These are phyloP conservation scores for Galleria mellonella DNA, from an alignment of 1,140 invertebrate genomes.

Conservation along the genomic window DNA sequence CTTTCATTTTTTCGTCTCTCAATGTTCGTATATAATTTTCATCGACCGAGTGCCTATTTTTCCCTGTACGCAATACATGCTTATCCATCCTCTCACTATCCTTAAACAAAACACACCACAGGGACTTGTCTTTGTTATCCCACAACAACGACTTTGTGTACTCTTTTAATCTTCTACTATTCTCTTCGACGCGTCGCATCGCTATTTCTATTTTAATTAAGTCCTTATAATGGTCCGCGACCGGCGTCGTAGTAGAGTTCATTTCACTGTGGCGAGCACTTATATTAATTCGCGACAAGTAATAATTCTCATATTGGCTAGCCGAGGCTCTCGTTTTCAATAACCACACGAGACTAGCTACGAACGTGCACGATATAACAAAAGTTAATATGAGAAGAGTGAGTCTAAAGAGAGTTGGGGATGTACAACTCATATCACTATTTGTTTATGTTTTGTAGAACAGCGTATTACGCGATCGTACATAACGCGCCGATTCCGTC, in stretches of 20 bases:
- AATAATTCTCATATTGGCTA: constrained; percentile 69
- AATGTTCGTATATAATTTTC: constrained; percentile 54
- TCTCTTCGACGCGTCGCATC: constrained; percentile 69
- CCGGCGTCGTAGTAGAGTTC: constrained; percentile 40
- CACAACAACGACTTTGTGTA: constrained; percentile 69
- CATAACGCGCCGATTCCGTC: constrained; percentile 50
- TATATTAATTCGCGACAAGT: constrained; percentile 73
- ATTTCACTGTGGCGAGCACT: constrained; percentile 40
- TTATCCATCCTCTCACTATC: constrained; percentile 57
- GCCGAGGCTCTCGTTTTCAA: constrained; percentile 42
- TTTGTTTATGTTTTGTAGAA: constrained; percentile 59
- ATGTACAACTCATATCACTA: constrained; percentile 71
- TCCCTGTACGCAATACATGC: constrained; percentile 18
- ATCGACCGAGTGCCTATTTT: constrained; percentile 46
- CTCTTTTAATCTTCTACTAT: constrained; percentile 68
- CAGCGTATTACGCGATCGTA: constrained; percentile 41
- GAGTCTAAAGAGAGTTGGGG: constrained; percentile 55
- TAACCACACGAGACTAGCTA: constrained; percentile 65
- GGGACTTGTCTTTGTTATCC: constrained; percentile 72
- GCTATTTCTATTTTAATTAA: constrained; percentile 73
- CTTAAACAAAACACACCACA: constrained; percentile 74
- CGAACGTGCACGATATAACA: constrained; percentile 55
- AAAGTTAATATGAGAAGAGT: constrained; percentile 62
- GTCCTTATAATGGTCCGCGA: constrained; percentile 68
- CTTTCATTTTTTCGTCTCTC: constrained; percentile 57